These are phyloP conservation scores for Strigamia crassipes DNA, from an alignment of 2,888 invertebrate genomes.

Conservation along the genomic window DNA sequence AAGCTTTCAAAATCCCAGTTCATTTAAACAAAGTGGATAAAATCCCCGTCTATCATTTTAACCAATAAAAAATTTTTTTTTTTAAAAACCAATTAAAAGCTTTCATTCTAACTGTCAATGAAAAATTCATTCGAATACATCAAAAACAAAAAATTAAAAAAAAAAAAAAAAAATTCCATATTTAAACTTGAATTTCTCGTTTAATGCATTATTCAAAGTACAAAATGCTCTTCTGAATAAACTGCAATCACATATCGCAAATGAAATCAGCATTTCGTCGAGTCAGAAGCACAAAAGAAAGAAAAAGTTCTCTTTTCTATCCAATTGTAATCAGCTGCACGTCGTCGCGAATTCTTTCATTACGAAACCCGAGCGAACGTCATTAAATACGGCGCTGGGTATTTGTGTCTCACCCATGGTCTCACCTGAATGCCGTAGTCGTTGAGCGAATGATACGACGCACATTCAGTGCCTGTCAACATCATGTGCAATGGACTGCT, in stretches of 20 bases:
- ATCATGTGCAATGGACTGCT: slow-evolving; percentile 41
- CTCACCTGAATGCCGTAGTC: slow-evolving; percentile 82
- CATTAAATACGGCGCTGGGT: not conserved
- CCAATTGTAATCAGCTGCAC: not conserved
- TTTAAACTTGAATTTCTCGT: not conserved
- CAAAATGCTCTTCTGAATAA: not conserved
- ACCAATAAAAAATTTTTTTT: no score
- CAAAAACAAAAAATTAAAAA: not conserved
- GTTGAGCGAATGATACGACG: slow-evolving; percentile 79
- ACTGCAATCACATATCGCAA: not conserved
- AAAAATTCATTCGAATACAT: no score
- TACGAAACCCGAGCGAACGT: not conserved
- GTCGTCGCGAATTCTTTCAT: not conserved
- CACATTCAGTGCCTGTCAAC: slow-evolving; percentile 53
- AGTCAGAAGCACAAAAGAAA: no score
- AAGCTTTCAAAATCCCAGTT: no score
- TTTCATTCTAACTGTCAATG: no score
- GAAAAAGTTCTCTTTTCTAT: not conserved
- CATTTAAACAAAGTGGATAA: no score
- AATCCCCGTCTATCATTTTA: no score
- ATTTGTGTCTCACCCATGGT: not conserved
- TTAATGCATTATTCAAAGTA: not conserved
- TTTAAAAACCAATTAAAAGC: no score
- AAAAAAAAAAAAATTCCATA: not conserved
- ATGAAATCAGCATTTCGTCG: not conserved